Evolutionary conservation across 2,888 invertebrate genomes (phyloP).

Genomic region (Antitype chi): DNA sequence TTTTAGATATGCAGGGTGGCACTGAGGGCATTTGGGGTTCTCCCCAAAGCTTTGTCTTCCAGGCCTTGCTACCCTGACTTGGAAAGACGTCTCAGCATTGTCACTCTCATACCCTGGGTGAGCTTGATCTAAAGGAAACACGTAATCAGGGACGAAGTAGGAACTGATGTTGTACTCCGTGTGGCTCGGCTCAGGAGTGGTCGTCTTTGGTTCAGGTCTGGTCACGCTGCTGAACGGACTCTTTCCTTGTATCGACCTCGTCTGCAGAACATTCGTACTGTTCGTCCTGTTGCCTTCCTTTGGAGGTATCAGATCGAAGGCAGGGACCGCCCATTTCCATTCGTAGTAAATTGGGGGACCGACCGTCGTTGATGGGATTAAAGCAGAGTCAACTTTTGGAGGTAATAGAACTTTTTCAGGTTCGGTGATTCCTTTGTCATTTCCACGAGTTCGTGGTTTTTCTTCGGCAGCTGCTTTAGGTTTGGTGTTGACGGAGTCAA

Average conservation of each 20-base stretch:
- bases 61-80: constrained; percentile 88
- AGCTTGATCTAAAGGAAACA: constrained; percentile 91
- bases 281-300: constrained; percentile 84
- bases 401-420: constrained; percentile 87
- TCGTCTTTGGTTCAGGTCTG: constrained; percentile 76
- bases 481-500: constrained; percentile 80
- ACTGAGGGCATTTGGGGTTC: constrained; percentile 91
- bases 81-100: constrained; percentile 91
- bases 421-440: constrained; percentile 63
- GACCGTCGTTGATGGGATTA: constrained; percentile 87
- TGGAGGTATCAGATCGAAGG: constrained; percentile 90
- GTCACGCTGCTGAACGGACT: constrained; percentile 82
- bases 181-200: constrained; percentile 76
- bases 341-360: constrained; percentile 92
- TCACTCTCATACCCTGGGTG: constrained; percentile 91
- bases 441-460: constrained; percentile 31
- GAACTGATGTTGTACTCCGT: constrained; percentile 91
- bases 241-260: constrained; percentile 72
- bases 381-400: constrained; percentile 87
- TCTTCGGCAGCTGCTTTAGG: constrained; percentile 64
- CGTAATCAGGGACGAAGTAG: constrained; percentile 91
- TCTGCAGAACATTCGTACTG: constrained; percentile 68
- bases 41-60: constrained; percentile 89
- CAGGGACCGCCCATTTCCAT: constrained; percentile 92
- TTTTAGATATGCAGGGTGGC: constrained; percentile 91